These are phyloP conservation scores for Solea solea DNA, from an alignment of 2,113 vertebrate species.

Conservation along the genomic window DNA sequence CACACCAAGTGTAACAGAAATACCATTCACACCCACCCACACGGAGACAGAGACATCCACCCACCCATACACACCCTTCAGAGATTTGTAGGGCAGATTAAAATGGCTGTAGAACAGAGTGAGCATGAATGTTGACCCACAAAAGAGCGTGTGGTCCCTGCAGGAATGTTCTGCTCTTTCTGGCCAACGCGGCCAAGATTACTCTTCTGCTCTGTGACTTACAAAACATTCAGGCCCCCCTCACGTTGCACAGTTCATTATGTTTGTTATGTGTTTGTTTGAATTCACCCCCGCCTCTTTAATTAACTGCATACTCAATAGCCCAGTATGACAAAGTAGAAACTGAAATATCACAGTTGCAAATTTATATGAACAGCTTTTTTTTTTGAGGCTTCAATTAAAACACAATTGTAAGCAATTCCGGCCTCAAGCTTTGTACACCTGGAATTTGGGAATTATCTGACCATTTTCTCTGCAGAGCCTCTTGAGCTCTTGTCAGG, in stretches of 20 bases:
- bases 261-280: background rate
- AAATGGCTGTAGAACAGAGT: conserved; percentile 34
- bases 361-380: background rate
- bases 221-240: background rate
- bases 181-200: conserved; percentile 24
- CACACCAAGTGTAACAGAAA: conserved; percentile 35
- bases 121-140: conserved; percentile 62
- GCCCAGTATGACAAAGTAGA: background rate
- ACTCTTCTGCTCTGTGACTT: background rate
- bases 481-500: background rate
- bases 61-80: conserved; percentile 33
- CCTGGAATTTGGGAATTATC: background rate
- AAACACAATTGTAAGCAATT: background rate
- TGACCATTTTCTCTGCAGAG: background rate
- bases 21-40: conserved; percentile 32
- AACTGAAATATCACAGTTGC: background rate
- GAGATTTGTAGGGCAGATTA: conserved; percentile 61
- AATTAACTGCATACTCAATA: background rate
- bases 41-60: conserved; percentile 20
- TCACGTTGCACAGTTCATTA: background rate
- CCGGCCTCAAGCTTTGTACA: background rate
- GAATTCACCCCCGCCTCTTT: background rate
- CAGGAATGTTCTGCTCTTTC: conserved; percentile 36
- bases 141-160: conserved; percentile 56
- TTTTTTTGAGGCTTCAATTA: background rate